phyloP scores from a whole-genome alignment of 2,797 vertebrate species.

The Poeciliopsis paucimaculata region DNA sequence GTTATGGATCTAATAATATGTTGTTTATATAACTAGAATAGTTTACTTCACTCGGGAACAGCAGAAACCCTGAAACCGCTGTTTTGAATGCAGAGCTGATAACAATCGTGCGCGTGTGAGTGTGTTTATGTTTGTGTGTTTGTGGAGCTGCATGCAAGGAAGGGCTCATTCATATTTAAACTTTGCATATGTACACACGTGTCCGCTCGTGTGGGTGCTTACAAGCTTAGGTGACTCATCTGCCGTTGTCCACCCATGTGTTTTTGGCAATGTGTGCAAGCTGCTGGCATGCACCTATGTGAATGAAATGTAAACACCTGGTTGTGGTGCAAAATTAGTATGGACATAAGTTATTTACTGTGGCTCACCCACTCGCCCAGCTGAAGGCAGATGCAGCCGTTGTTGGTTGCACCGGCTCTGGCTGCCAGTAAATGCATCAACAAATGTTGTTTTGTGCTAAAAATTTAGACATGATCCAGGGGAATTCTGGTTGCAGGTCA shows the following conservation, averaged over 20 bases:
- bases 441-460: constrained; percentile 44
- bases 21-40: constrained; percentile 29
- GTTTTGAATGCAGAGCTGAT: constrained; percentile 43
- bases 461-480: constrained; percentile 33
- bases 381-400: constrained; percentile 40
- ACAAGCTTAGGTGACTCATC: neutral
- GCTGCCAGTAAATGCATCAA: constrained; percentile 45
- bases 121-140: constrained; percentile 10
- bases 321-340: constrained; percentile 48
- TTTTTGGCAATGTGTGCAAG: constrained; percentile 39
- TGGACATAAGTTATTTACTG: constrained; percentile 61
- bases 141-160: constrained; percentile 11
- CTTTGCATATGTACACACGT: constrained; percentile 10
- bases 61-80: constrained; percentile 20
- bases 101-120: constrained; percentile 34
- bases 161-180: constrained; percentile 32
- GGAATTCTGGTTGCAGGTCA: constrained; percentile 33
- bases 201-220: constrained; percentile 6
- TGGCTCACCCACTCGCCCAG: constrained; percentile 19
- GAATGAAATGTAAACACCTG: constrained; percentile 68
- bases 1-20: constrained; percentile 29
- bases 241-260: constrained; percentile 25
- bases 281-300: constrained; percentile 39
- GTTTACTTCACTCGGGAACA: constrained; percentile 38
- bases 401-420: constrained; percentile 45